Evolutionary conservation across 2,113 vertebrate species (phyloP).

Genomic region (Chaenogobius annularis): DNA sequence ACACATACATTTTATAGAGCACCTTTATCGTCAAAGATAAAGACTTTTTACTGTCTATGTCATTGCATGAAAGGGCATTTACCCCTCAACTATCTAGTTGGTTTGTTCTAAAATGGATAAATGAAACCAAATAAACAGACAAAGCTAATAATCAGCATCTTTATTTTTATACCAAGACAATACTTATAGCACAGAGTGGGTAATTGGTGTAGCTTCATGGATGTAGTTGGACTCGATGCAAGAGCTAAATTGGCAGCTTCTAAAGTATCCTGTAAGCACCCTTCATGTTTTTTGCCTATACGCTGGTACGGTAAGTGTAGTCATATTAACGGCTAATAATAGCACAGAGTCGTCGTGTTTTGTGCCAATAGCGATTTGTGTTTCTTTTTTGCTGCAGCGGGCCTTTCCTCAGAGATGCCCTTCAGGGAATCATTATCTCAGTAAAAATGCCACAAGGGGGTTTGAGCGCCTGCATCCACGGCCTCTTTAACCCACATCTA

Average conservation of each 20-base stretch:
- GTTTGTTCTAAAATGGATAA: no score
- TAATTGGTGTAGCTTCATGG: background rate
- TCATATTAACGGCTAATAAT: conserved; percentile 19
- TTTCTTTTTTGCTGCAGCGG: conserved; percentile 28
- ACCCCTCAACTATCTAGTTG: no score
- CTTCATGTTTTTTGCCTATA: conserved; percentile 1
- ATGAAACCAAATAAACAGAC: background rate
- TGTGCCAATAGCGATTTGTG: conserved; percentile 19
- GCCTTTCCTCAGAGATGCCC: conserved; percentile 42
- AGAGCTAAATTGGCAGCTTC: conserved; percentile 1
- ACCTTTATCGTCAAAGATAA: no score
- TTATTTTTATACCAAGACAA: background rate
- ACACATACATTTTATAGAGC: no score
- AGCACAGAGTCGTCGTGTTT: conserved; percentile 28
- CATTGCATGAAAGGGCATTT: no score
- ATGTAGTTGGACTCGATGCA: background rate
- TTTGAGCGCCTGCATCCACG: conserved; percentile 39
- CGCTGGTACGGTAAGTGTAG: background rate
- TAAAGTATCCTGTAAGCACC: background rate
- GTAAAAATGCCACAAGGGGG: conserved; percentile 42
- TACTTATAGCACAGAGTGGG: background rate
- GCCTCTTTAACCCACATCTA: conserved; percentile 57
- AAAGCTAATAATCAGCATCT: no score
- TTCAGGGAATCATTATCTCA: conserved; percentile 53
- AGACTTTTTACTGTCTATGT: no score